phyloP scores from a whole-genome alignment of 2,888 invertebrate species.

The Nesidiocoris tenuis region DNA sequence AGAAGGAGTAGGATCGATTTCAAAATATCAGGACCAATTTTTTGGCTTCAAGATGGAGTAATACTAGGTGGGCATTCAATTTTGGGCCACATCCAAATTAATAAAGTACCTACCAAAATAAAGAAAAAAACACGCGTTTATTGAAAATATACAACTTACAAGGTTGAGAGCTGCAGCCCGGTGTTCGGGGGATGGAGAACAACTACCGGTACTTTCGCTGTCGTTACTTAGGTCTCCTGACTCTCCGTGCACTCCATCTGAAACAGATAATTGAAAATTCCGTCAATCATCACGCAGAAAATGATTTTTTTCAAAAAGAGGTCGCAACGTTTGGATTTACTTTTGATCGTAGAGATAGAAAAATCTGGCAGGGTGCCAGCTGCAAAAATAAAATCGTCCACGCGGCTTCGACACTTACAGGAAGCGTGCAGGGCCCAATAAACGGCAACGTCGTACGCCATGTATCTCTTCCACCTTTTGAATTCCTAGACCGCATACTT shows the following conservation, averaged over 20 bases:
- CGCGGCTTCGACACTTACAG: background rate
- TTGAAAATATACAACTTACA: too few relatives aligned
- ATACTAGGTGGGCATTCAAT: too few relatives aligned
- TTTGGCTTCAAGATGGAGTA: too few relatives aligned
- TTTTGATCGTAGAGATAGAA: background rate
- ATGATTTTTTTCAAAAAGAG: background rate
- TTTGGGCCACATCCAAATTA: too few relatives aligned
- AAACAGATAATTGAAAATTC: background rate
- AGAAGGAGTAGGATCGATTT: too few relatives aligned
- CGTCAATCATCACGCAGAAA: background rate
- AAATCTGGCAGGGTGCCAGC: background rate
- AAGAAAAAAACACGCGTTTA: too few relatives aligned
- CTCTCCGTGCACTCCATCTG: slow-evolving; percentile 45
- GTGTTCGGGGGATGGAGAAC: slow-evolving; percentile 39
- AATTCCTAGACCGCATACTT: too few relatives aligned
- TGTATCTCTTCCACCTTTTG: too few relatives aligned
- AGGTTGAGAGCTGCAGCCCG: slow-evolving; percentile 44
- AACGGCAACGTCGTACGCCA: too few relatives aligned
- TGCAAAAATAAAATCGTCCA: slow-evolving; percentile 6
- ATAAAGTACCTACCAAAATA: too few relatives aligned
- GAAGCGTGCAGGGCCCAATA: slow-evolving; percentile 2
- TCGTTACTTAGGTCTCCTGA: slow-evolving; percentile 45
- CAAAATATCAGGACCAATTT: too few relatives aligned
- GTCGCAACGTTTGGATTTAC: too few relatives aligned
- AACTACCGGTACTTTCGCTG: slow-evolving; percentile 44